Conservation (phyloP, 2,797 vertebrate species). For the Lepilemur septentrionalis region DNA sequence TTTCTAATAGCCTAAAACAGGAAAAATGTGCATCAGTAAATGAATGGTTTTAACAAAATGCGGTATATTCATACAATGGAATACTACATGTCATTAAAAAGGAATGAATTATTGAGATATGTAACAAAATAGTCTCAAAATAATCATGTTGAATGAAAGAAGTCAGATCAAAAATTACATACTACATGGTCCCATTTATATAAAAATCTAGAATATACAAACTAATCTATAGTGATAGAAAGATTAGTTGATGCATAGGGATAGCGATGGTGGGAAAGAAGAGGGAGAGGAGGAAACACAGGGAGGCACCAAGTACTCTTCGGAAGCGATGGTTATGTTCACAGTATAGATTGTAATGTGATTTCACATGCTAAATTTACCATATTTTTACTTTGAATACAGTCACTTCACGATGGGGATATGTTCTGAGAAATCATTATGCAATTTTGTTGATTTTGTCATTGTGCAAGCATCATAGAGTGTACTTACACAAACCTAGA, state of each 20-base stretch:
- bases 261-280: neutral
- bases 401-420: neutral
- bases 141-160: neutral
- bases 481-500: neutral
- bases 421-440: neutral
- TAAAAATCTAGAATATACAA: neutral
- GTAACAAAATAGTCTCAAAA: neutral
- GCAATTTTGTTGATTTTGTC: neutral
- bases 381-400: neutral
- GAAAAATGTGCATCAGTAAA: neutral
- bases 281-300: neutral
- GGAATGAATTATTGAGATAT: neutral
- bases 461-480: neutral
- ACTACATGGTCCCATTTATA: neutral
- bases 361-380: neutral
- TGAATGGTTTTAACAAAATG: neutral
- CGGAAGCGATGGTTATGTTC: neutral
- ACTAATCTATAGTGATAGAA: neutral
- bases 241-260: neutral
- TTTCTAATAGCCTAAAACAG: neutral
- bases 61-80: neutral
- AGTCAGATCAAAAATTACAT: neutral
- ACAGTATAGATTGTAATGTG: neutral
- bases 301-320: neutral
- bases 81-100: neutral